Percentiles rank a stretch among this genome's conserved stretches.
These are phyloP conservation scores for Tamias sibiricus DNA, from an alignment of 2,113 vertebrate species.

Conservation along the genomic window DNA sequence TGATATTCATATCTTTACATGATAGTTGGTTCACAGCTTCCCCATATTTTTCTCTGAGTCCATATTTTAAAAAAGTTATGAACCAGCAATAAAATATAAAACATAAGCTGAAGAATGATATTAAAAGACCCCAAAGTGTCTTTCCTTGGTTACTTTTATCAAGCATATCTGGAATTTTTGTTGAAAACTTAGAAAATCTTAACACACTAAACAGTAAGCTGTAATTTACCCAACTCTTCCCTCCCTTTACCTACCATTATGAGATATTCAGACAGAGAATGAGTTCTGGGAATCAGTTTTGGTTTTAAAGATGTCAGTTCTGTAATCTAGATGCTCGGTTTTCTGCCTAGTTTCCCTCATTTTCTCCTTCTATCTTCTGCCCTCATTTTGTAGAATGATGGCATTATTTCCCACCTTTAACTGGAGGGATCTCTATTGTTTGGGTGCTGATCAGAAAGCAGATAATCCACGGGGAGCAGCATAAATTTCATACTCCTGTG, in stretches of 20 bases:
- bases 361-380: background rate
- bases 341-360: background rate
- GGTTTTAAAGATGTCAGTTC: background rate
- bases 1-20: background rate
- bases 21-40: background rate
- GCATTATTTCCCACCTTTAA: background rate
- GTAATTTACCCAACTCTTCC: background rate
- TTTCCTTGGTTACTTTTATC: conserved; percentile 21
- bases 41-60: background rate
- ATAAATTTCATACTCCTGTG: background rate
- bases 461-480: background rate
- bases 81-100: background rate
- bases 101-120: background rate
- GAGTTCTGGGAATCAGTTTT: background rate
- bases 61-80: background rate
- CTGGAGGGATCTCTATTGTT: background rate
- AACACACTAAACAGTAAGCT: background rate
- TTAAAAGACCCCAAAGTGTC: background rate
- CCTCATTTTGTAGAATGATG: background rate
- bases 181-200: background rate
- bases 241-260: background rate
- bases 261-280: background rate
- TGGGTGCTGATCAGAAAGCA: background rate
- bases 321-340: background rate
- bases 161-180: background rate